Conservation (phyloP, 2,797 vertebrate genomes). For the Gymnothorax javanicus region DNA sequence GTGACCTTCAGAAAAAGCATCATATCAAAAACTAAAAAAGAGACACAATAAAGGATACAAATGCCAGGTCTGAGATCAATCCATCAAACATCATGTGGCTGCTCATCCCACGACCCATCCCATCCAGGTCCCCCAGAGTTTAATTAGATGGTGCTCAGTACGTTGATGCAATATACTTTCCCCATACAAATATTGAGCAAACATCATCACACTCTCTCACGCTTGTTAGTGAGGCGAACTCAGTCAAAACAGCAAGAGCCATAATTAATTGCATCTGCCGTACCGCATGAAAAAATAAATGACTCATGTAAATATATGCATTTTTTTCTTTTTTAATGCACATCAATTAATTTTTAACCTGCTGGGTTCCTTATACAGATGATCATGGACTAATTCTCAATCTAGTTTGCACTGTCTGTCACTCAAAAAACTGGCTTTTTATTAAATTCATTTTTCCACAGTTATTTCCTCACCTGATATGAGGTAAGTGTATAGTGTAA, state of each 20-base stretch:
- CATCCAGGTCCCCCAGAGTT: neutral
- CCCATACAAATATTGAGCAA: constrained; percentile 7
- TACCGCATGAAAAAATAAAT: constrained; percentile 5
- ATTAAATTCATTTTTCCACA: neutral
- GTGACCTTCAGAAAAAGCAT: neutral
- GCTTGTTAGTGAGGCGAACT: neutral
- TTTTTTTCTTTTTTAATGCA: too few relatives aligned
- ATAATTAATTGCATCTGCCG: constrained; percentile 31
- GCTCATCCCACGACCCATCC: neutral
- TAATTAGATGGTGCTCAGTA: constrained; percentile 18
- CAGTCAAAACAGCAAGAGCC: constrained; percentile 18
- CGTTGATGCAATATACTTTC: neutral
- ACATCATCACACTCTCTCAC: neutral
- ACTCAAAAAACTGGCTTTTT: neutral
- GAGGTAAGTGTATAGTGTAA: neutral
- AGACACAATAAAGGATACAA: constrained; percentile 1
- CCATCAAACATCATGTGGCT: neutral
- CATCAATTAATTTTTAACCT: neutral
- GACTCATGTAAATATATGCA: neutral
- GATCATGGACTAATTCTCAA: neutral
- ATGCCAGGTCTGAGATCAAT: constrained; percentile 10
- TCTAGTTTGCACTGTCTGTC: neutral
- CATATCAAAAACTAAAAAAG: neutral
- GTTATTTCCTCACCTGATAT: neutral
- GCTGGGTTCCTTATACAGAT: neutral